These are phyloP conservation scores for Lemur catta DNA, from an alignment of 2,797 vertebrate genomes.

Conservation along the genomic window DNA sequence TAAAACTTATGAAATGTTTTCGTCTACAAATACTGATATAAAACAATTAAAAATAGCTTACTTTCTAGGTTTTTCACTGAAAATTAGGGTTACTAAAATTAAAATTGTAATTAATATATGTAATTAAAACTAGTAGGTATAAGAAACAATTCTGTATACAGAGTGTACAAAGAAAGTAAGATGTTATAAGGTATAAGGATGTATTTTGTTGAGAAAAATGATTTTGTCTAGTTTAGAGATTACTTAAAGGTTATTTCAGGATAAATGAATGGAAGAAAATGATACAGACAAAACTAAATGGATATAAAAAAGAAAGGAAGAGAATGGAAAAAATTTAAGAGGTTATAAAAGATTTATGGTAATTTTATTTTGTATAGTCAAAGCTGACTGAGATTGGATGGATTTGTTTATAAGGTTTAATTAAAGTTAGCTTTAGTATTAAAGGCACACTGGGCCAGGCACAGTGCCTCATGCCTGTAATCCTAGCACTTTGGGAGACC, in stretches of 20 bases:
- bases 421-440: background rate
- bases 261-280: background rate
- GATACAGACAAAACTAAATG: background rate
- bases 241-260: background rate
- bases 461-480: background rate
- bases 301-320: background rate
- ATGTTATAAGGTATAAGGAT: background rate
- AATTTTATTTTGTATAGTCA: background rate
- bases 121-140: background rate
- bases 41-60: background rate
- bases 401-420: background rate
- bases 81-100: background rate
- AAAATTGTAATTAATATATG: background rate
- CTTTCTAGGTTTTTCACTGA: background rate
- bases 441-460: background rate
- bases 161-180: background rate
- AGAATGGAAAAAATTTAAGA: background rate
- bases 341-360: background rate
- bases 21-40: background rate
- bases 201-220: background rate
- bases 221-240: background rate
- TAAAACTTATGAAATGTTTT: no score
- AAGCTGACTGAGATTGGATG: background rate
- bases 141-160: background rate
- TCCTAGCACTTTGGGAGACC: no score